Percentiles rank a stretch among this genome's conserved stretches.
Conservation (phyloP, 1,140 invertebrate genomes). For the Camponotus floridanus region DNA sequence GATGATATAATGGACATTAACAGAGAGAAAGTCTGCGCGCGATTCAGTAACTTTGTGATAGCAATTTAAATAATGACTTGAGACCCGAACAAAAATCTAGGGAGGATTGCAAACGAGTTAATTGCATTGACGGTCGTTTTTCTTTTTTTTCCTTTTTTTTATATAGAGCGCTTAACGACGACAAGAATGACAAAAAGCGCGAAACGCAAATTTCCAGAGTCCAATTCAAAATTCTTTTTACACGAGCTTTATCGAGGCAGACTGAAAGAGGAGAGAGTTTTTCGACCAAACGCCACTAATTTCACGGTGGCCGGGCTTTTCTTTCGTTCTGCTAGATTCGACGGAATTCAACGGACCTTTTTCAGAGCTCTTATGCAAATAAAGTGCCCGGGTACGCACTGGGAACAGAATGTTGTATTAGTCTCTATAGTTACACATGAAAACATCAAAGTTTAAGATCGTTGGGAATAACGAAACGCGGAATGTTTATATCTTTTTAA, state of each 20-base stretch:
- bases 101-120: constrained; percentile 23
- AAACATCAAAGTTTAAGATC: constrained; percentile 34
- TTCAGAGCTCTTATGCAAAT: constrained; percentile 43
- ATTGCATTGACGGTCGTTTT: constrained; percentile 25
- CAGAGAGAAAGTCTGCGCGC: not conserved
- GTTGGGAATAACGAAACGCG: constrained; percentile 3
- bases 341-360: constrained; percentile 57
- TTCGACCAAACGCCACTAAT: constrained; percentile 62
- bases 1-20: not conserved
- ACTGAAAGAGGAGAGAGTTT: constrained; percentile 51
- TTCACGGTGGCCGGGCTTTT: constrained; percentile 55
- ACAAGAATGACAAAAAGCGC: constrained; percentile 40
- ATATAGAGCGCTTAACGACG: constrained; percentile 50
- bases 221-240: constrained; percentile 63
- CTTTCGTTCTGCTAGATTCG: constrained; percentile 43
- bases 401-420: constrained; percentile 33
- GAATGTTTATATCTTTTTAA: constrained; percentile 31
- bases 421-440: constrained; percentile 35
- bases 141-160: not conserved
- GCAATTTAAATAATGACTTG: constrained; percentile 19
- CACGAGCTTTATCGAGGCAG: constrained; percentile 40
- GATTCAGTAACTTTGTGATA: not conserved
- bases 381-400: constrained; percentile 26
- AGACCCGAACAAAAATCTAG: not conserved
- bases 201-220: constrained; percentile 48